phyloP scores from a whole-genome alignment of 92 coral and sea anemone genomes.

The Parazoanthus swiftii region DNA sequence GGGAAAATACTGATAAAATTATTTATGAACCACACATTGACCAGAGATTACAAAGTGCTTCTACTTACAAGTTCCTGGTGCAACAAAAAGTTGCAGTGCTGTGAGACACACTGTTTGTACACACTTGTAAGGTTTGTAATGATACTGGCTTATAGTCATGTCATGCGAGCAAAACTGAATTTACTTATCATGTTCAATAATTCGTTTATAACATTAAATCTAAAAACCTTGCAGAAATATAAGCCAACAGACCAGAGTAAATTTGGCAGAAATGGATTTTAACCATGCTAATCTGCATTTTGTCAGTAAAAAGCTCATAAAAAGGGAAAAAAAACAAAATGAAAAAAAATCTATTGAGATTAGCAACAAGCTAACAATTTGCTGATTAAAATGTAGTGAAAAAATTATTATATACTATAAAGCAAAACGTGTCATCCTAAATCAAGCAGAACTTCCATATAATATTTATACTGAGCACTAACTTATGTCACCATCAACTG shows the following conservation, averaged over 20 bases:
- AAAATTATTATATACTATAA: too few relatives aligned
- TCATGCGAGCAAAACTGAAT: not conserved
- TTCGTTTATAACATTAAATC: not conserved
- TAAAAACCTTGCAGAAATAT: not conserved
- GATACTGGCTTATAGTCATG: not conserved
- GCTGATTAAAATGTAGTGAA: not conserved
- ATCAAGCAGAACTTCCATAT: not conserved
- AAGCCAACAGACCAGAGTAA: too few relatives aligned
- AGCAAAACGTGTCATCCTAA: not conserved
- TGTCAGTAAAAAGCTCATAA: too few relatives aligned
- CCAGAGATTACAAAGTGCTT: not conserved
- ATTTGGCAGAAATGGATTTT: too few relatives aligned
- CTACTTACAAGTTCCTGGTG: not conserved
- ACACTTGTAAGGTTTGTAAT: not conserved
- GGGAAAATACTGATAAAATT: too few relatives aligned
- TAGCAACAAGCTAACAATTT: not conserved
- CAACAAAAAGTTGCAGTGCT: not conserved
- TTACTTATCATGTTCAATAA: conserved; percentile 8
- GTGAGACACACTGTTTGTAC: not conserved
- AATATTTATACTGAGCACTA: not conserved
- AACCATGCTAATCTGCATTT: too few relatives aligned
- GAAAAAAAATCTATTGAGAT: too few relatives aligned
- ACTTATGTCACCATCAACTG: not conserved
- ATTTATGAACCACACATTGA: too few relatives aligned
- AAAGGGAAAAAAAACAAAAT: too few relatives aligned